A percentile compares a stretch with the other conserved stretches of the same genome.
Conservation (phyloP, 1,140 invertebrate genomes). For the Ips nitidus region DNA sequence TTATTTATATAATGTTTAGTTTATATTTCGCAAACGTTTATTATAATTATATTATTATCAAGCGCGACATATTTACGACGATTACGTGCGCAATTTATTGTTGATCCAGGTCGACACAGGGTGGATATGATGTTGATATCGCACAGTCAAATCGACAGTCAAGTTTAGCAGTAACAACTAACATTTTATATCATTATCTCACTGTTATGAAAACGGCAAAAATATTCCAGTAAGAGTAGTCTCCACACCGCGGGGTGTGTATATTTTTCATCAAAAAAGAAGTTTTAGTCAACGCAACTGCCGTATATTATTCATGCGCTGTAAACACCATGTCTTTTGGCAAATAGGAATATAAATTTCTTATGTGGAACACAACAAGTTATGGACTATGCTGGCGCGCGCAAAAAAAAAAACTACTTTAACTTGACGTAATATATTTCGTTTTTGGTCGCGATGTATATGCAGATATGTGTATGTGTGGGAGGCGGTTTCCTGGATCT, state of each 20-base stretch:
- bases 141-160: too few relatives aligned
- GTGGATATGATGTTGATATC: background rate
- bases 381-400: slow-evolving; percentile 10
- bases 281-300: slow-evolving; percentile 7
- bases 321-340: slow-evolving; percentile 26
- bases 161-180: too few relatives aligned
- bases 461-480: slow-evolving; percentile 5
- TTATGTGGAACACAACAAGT: slow-evolving; percentile 27
- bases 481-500: background rate
- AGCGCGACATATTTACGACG: slow-evolving; percentile 11
- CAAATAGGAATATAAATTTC: slow-evolving; percentile 31
- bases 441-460: background rate
- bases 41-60: slow-evolving; percentile 16
- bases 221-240: too few relatives aligned
- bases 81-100: too few relatives aligned
- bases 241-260: background rate
- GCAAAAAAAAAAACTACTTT: slow-evolving; percentile 23
- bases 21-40: slow-evolving; percentile 21
- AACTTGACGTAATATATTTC: slow-evolving; percentile 29
- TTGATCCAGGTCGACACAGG: background rate
- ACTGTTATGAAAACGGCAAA: too few relatives aligned
- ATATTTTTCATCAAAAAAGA: slow-evolving; percentile 18
- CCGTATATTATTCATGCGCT: slow-evolving; percentile 17
- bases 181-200: too few relatives aligned
- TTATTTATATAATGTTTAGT: slow-evolving; percentile 21